A percentile compares a stretch with the other conserved stretches of the same genome.
Conservation (phyloP, 2,113 vertebrate genomes). For the zebrafish (Danio rerio) region DNA sequence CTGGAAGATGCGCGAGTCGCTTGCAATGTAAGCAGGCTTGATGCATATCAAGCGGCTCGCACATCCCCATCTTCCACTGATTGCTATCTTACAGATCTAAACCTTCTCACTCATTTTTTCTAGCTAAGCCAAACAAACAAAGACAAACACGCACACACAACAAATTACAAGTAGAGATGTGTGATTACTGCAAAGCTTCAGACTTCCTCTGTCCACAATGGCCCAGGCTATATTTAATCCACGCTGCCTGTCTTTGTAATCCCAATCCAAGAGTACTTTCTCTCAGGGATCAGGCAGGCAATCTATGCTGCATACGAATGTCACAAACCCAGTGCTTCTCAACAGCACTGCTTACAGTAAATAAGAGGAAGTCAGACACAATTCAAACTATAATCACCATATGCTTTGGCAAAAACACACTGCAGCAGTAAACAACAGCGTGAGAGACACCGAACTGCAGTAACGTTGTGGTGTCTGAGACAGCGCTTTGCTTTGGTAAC, state of each 20-base stretch:
- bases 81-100: not conserved
- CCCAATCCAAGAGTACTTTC: constrained; percentile 67
- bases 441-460: not conserved
- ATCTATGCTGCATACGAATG: constrained; percentile 5
- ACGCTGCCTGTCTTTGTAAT: constrained; percentile 65
- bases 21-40: no score
- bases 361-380: not conserved
- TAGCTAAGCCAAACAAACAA: constrained; percentile 10
- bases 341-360: not conserved
- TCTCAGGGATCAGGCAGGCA: constrained; percentile 60
- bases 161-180: not conserved
- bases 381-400: constrained; percentile 43
- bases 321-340: not conserved
- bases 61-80: not conserved
- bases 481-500: not conserved
- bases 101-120: not conserved
- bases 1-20: no score
- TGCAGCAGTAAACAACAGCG: not conserved
- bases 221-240: constrained; percentile 64
- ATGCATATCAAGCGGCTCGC: not conserved
- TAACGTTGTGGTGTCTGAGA: not conserved
- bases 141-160: not conserved
- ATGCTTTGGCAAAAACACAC: not conserved
- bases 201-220: constrained; percentile 36
- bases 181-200: not conserved